Evolutionary conservation across 1,140 invertebrate species (phyloP), one percentile per base, ranked within the genome.

Genomic region (Acarapis woodi): DNA sequence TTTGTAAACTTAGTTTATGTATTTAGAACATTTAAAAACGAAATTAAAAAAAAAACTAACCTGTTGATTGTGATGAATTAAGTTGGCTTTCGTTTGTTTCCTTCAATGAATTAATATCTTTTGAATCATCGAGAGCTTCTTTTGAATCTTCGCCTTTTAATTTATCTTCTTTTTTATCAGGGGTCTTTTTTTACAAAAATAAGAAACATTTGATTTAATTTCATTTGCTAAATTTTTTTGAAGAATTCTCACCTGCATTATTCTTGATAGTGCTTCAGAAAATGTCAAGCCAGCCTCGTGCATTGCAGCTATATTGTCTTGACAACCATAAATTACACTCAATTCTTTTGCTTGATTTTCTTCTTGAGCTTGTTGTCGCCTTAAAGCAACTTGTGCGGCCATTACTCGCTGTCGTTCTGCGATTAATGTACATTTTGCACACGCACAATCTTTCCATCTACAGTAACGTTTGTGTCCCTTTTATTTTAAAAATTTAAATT

Each of bases 351-450:
- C 87, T 58, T 96, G 87, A 55, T 79, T 93, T 54, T 97, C 88
- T 56, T 97, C 88, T 54, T 96, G 63, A 15, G 61, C 63, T 29
- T 44, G 39, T 32, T 49, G 46, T 19, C 83, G 63, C 14, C 83
- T 64, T 19, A 90, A 57, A 21, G 83, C 83, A 25, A 93, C 83
- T 68, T 75, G 62, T 35, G 88, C 88, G 16, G 88, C 88, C 88
- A 96, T 97, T 14, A 97, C 88, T 5, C 88, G 63, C 55, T 96
- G 88, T 46, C 88, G 63, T 59, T 97, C 90, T 0, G 88, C 87
- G 40, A 97, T 96, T 15, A 97, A 67, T 0, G 83, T 94, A 61
- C 88, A 97, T 62, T 96, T 96, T 29, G 85, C 82, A 62, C 88
- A 90, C 33, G 76, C 70, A 61, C 83, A 90, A 55, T 90, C 83